Evolutionary conservation across 2,113 vertebrate genomes (phyloP), one percentile per base, ranked within the genome.

Genomic region (Pantherophis guttatus): DNA sequence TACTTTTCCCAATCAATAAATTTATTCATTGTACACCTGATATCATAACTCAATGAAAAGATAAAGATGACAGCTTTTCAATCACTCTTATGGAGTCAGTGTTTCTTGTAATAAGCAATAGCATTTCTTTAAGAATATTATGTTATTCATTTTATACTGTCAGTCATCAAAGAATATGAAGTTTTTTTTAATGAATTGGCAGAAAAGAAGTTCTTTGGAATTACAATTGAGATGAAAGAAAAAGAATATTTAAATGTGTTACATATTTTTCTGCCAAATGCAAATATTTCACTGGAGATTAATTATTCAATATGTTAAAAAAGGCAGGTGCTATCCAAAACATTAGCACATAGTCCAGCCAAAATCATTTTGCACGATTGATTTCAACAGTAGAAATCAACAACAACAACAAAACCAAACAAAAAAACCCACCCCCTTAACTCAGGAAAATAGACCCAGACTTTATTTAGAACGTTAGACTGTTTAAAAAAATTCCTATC

Each of bases 301-400:
- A 89, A 92, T 57, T 19, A 85, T 57, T 85, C 81, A 26, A 39
- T 92, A 81, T 89, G 24, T 92, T 89, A 57, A 89, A 92, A 92
- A 92, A 89, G 62, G 15, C 87, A 92, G 52, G 53, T 92, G 87
- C 39, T 81, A 85, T 58, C 89, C 9, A 89, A 39, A 92, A 85
- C 53, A 23, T 89, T 50, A 89, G 39, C 24, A 75, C 24, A 89
- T 55, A 92, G 81, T 85, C 53, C 53, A 89, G 17, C 52, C 33
- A 88, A 92, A 89, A 58, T 81, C 54, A 54, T 89, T 29, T 89
- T 89, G 53, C 3, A 89, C 39, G 33, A 81, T 39, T 57, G 24
- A 89, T 89, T 81, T 89, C 92, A 50, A 48, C n/a, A 39, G 39
- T 23, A 75, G 26, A 89, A 54, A 89, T 89, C 55, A 89, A 26